These are phyloP conservation scores for Tetragnatha montana DNA, from an alignment of 2,888 invertebrate species.

Conservation along the genomic window DNA sequence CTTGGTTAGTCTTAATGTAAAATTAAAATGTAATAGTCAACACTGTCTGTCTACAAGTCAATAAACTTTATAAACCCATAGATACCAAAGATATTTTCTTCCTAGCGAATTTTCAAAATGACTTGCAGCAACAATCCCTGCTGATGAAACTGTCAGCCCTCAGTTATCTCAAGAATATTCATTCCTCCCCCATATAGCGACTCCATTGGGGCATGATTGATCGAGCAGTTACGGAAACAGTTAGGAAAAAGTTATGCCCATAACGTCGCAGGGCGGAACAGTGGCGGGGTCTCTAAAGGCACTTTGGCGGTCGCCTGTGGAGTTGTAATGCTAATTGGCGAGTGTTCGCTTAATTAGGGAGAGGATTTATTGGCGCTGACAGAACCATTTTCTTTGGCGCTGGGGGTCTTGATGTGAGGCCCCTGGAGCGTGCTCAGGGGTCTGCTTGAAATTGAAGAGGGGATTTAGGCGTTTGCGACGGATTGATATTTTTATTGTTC, in stretches of 20 bases:
- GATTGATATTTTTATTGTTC: no score
- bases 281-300: constrained; percentile 2
- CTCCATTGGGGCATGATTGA: constrained; percentile 10
- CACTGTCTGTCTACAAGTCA: no score
- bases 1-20: no score
- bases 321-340: constrained; percentile 54
- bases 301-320: constrained; percentile 33
- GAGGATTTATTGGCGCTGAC: constrained; percentile 60
- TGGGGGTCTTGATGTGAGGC: constrained; percentile 9
- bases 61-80: no score
- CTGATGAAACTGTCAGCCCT: background rate
- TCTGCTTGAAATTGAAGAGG: constrained; percentile 20
- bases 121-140: background rate
- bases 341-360: constrained; percentile 49
- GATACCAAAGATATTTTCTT: no score
- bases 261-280: background rate
- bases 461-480: no score
- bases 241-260: background rate
- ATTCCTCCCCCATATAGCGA: background rate
- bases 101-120: no score
- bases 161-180: background rate
- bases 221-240: background rate
- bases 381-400: constrained; percentile 55
- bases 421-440: constrained; percentile 21
- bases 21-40: no score